Evolutionary conservation across 2,113 vertebrate species (phyloP).

Genomic region (Pterocles gutturalis): DNA sequence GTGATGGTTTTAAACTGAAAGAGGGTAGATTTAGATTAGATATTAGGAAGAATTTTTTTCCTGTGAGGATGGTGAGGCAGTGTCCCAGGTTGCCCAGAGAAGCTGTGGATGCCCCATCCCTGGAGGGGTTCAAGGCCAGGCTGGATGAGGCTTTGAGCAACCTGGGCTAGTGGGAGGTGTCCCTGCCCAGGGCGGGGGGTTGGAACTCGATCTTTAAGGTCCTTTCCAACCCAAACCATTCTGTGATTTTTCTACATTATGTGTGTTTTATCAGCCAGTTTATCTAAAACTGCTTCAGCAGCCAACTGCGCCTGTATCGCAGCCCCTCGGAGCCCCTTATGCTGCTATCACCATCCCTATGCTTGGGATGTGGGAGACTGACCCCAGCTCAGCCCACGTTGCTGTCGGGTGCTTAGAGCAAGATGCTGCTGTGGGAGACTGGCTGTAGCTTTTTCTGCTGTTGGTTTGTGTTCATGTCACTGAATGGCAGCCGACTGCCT

Average conservation of each 20-base stretch:
- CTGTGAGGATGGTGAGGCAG: too few relatives aligned
- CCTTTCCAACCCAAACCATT: too few relatives aligned
- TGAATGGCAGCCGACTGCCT: not conserved
- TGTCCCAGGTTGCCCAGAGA: too few relatives aligned
- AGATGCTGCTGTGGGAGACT: not conserved
- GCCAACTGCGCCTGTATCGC: rapidly evolving
- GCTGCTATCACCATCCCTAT: not conserved
- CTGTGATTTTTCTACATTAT: not conserved
- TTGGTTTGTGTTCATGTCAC: not conserved
- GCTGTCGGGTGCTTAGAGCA: not conserved
- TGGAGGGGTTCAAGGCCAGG: too few relatives aligned
- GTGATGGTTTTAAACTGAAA: too few relatives aligned
- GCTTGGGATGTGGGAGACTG: not conserved
- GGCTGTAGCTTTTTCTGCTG: not conserved
- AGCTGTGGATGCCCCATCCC: too few relatives aligned
- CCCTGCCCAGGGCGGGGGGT: too few relatives aligned
- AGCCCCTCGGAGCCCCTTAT: not conserved
- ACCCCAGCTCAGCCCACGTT: not conserved
- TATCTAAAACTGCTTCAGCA: not conserved
- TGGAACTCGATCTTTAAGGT: too few relatives aligned
- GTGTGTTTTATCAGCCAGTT: not conserved
- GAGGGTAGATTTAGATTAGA: too few relatives aligned
- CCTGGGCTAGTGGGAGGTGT: too few relatives aligned
- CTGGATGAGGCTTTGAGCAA: too few relatives aligned
- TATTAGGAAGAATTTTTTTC: too few relatives aligned